phyloP scores from a whole-genome alignment of 1,140 invertebrate species.

The Parapsyche elsis region DNA sequence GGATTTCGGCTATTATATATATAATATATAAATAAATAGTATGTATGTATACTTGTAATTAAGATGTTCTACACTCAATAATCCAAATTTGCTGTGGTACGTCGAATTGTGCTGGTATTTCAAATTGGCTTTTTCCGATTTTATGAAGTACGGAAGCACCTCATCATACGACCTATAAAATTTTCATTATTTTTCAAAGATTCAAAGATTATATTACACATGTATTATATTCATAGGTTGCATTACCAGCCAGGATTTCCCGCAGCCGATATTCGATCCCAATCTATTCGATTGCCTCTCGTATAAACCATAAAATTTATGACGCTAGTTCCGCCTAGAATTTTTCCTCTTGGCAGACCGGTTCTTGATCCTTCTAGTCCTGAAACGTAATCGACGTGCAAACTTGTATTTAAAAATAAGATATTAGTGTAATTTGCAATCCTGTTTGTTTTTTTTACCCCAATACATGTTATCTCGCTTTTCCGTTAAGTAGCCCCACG shows the following conservation, averaged over 20 bases:
- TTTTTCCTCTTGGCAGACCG: conserved; percentile 72
- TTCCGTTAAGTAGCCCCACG: conserved; percentile 79
- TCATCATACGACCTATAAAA: conserved; percentile 74
- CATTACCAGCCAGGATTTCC: conserved; percentile 58
- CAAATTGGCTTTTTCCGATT: conserved; percentile 70
- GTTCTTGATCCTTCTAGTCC: conserved; percentile 66
- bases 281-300: conserved; percentile 66
- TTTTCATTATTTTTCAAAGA: not conserved
- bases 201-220: too few species aligned
- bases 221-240: too few species aligned
- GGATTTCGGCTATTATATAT: too few species aligned
- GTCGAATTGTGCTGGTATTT: conserved; percentile 63
- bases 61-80: conserved; percentile 68
- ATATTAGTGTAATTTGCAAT: not conserved
- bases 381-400: conserved; percentile 60
- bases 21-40: not conserved
- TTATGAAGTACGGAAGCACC: conserved; percentile 75
- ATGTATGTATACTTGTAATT: conserved; percentile 62
- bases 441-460: not conserved
- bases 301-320: conserved; percentile 71
- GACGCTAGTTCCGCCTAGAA: conserved; percentile 67
- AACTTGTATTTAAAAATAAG: not conserved
- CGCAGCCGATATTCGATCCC: conserved; percentile 65
- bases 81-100: conserved; percentile 70
- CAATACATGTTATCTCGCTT: conserved; percentile 69